phyloP scores from a whole-genome alignment of 2,888 invertebrate genomes.

The Pomacea canaliculata region DNA sequence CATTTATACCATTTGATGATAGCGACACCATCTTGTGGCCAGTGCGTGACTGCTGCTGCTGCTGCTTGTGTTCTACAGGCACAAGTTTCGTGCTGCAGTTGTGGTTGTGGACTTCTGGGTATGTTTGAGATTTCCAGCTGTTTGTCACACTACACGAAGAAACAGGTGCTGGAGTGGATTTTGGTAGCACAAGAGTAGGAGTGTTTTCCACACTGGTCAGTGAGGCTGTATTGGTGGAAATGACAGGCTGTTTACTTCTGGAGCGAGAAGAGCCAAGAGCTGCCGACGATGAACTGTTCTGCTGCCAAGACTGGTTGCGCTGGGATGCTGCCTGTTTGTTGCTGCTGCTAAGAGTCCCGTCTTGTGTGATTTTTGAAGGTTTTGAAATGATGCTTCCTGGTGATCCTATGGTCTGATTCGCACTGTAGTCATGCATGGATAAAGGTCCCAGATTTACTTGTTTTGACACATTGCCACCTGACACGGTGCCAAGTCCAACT shows the following conservation, averaged over 20 bases:
- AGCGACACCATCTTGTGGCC: conserved; percentile 7
- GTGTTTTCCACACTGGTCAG: too few relatives aligned
- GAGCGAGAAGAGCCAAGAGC: neutral
- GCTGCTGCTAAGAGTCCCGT: too few relatives aligned
- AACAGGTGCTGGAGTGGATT: neutral
- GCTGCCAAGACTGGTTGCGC: too few relatives aligned
- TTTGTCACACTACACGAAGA: too few relatives aligned
- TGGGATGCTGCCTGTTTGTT: conserved; percentile 1
- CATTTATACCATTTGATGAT: neutral
- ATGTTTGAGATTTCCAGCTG: neutral
- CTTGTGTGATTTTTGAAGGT: too few relatives aligned
- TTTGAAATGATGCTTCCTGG: neutral
- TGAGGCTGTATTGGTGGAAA: too few relatives aligned
- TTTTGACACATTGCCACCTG: conserved; percentile 13
- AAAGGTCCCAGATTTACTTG: neutral
- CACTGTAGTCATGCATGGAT: neutral
- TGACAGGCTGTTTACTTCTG: neutral
- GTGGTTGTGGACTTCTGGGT: conserved; percentile 2
- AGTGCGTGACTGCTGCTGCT: neutral
- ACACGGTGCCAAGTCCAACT: conserved; percentile 5
- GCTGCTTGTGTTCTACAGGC: too few relatives aligned
- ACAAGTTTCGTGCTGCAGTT: neutral
- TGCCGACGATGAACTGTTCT: neutral
- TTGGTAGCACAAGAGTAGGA: too few relatives aligned
- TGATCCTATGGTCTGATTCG: too few relatives aligned